These are phyloP conservation scores for Pogoniulus pusillus DNA, from an alignment of 2,797 vertebrate species.

Conservation along the genomic window DNA sequence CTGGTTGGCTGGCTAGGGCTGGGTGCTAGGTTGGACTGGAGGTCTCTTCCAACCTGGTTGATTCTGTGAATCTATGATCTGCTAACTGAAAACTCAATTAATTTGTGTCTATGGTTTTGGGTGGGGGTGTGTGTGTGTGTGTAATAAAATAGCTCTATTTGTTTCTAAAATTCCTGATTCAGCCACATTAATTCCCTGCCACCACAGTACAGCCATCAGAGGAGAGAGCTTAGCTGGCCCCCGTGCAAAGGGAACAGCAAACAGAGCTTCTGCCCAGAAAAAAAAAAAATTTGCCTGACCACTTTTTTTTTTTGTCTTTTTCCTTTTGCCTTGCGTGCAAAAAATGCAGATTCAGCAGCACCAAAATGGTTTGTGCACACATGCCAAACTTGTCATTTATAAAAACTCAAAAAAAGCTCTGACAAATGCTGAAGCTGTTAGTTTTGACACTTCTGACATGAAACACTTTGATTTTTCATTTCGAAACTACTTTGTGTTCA, in stretches of 20 bases:
- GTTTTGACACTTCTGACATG: conserved; percentile 74
- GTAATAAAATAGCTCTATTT: too few relatives aligned
- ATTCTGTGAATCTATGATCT: too few relatives aligned
- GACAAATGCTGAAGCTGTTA: conserved; percentile 74
- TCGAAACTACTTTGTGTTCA: conserved; percentile 72
- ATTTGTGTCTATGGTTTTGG: too few relatives aligned
- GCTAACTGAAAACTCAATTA: too few relatives aligned
- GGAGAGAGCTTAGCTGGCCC: neutral
- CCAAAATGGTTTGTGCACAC: conserved; percentile 61
- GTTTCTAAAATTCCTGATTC: too few relatives aligned
- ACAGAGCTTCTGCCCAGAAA: neutral
- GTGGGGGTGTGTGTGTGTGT: too few relatives aligned
- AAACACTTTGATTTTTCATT: conserved; percentile 72
- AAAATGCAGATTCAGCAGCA: conserved; percentile 70
- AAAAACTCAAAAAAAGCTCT: conserved; percentile 72
- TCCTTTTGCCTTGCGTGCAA: conserved; percentile 25
- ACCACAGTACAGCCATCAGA: rapidly evolving
- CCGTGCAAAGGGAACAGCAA: neutral
- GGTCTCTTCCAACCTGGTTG: too few relatives aligned
- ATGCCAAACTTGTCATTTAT: conserved; percentile 71
- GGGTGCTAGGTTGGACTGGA: too few relatives aligned
- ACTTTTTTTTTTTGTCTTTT: neutral
- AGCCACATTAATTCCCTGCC: too few relatives aligned
- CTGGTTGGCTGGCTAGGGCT: too few relatives aligned
- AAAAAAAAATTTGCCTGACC: neutral